Conservation (phyloP, 1,140 invertebrate species). For the Liolophura sinensis region DNA sequence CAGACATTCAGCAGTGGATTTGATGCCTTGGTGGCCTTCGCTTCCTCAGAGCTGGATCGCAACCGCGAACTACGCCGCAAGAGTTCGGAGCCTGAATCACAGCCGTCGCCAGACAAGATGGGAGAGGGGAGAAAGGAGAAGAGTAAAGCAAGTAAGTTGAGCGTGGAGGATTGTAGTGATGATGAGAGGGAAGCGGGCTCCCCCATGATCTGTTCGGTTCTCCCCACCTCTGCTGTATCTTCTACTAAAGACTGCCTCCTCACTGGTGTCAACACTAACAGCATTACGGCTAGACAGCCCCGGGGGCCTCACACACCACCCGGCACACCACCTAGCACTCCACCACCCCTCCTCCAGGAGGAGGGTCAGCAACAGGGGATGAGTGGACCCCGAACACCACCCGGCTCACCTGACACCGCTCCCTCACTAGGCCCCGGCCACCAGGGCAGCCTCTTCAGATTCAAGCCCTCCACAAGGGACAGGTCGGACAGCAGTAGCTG, state of each 20-base stretch:
- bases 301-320: conserved; percentile 25
- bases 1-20: conserved; percentile 84
- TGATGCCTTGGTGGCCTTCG: conserved; percentile 83
- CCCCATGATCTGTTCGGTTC: conserved; percentile 9
- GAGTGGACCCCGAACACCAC: conserved; percentile 17
- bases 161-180: not conserved
- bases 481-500: conserved; percentile 5
- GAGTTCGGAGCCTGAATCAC: conserved; percentile 68
- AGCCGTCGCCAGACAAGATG: conserved; percentile 7
- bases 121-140: conserved; percentile 13
- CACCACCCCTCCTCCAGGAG: not conserved
- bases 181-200: conserved; percentile 9
- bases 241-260: conserved; percentile 1
- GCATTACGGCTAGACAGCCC: not conserved
- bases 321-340: conserved; percentile 7
- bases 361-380: conserved; percentile 10
- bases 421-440: no score
- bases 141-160: conserved; percentile 1
- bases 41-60: conserved; percentile 77
- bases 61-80: conserved; percentile 63
- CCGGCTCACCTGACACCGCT: conserved; percentile 14
- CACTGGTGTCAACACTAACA: conserved; percentile 2
- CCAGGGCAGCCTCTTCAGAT: no score
- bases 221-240: not conserved
- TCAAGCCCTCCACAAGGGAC: no score